Percentiles rank a stretch among this genome's conserved stretches.
Conservation (phyloP, 2,888 invertebrate genomes). For the Stramonita haemastoma region DNA sequence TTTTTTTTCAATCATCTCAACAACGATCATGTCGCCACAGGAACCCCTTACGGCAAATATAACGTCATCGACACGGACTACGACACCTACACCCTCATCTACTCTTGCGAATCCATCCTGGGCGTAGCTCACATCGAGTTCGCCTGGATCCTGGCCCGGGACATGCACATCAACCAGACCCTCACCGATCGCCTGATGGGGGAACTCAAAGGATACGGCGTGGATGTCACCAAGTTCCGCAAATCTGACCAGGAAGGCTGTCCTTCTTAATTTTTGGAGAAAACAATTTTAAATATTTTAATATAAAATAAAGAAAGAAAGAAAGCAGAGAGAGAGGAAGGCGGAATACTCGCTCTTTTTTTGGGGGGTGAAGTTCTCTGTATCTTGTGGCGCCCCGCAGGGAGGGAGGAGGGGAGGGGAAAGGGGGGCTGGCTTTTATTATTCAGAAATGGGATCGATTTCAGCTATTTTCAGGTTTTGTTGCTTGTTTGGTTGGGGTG, state of each 20-base stretch:
- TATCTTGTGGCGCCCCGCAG: too few relatives aligned
- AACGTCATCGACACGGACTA: slow-evolving; percentile 48
- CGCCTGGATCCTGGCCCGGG: slow-evolving; percentile 44
- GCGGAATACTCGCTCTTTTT: too few relatives aligned
- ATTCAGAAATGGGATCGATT: too few relatives aligned
- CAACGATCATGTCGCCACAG: not conserved
- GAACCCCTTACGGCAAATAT: slow-evolving; percentile 45
- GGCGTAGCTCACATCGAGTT: slow-evolving; percentile 45
- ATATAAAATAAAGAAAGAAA: too few relatives aligned
- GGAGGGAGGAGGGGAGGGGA: too few relatives aligned
- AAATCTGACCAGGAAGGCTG: slow-evolving; percentile 40
- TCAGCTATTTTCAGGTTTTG: too few relatives aligned
- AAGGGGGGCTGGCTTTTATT: too few relatives aligned
- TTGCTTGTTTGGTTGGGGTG: too few relatives aligned
- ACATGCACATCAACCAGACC: slow-evolving; percentile 29
- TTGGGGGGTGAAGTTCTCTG: too few relatives aligned
- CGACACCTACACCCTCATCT: slow-evolving; percentile 47
- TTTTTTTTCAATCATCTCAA: too few relatives aligned
- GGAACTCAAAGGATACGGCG: slow-evolving; percentile 35
- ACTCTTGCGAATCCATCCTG: slow-evolving; percentile 42
- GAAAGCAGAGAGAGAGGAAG: too few relatives aligned
- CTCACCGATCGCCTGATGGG: slow-evolving; percentile 36
- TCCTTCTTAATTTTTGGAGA: slow-evolving; percentile 22
- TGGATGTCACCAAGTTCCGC: slow-evolving; percentile 41
- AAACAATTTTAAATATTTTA: too few relatives aligned